Percentiles rank a stretch among this genome's conserved stretches.
phyloP scores from a whole-genome alignment of 53 echinoderm and acorn worm genomes.

The Holothuria leucospilota region DNA sequence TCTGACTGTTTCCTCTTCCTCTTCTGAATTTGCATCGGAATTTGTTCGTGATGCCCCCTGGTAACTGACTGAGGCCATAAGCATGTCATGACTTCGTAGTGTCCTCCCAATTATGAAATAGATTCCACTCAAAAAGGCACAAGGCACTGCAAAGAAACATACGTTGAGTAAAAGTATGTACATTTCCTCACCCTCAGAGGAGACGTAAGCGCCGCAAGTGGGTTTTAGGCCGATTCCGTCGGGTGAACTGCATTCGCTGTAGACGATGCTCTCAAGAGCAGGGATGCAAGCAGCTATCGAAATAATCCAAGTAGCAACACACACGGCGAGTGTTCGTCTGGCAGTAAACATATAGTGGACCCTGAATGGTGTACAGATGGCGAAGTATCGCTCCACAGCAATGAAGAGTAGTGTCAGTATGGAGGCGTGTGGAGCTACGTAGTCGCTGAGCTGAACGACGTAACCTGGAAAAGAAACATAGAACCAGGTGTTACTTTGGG shows the following conservation, averaged over 20 bases:
- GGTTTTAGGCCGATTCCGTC: conserved; percentile 7
- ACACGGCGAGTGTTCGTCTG: conserved; percentile 70
- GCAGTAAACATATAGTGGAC: conserved; percentile 87
- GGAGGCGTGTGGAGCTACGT: conserved; percentile 72
- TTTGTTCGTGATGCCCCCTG: conserved; percentile 10
- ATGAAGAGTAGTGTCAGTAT: conserved; percentile 85
- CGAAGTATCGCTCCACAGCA: conserved; percentile 84
- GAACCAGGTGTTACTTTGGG: neutral
- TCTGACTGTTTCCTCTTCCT: neutral
- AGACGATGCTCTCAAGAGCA: conserved; percentile 43
- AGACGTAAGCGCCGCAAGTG: conserved; percentile 48
- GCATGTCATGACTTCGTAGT: conserved; percentile 72
- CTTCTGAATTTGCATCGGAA: conserved; percentile 5
- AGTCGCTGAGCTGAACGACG: conserved; percentile 71
- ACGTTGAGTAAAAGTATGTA: conserved; percentile 66
- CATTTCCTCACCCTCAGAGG: conserved; percentile 21
- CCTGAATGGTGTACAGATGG: conserved; percentile 88
- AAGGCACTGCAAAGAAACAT: conserved; percentile 75
- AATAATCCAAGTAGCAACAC: conserved; percentile 76
- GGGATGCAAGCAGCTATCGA: conserved; percentile 73
- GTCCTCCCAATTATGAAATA: conserved; percentile 82
- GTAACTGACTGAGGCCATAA: conserved; percentile 69
- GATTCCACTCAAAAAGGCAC: conserved; percentile 62
- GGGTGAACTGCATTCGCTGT: conserved; percentile 29
- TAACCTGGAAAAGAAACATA: conserved; percentile 71